These are phyloP conservation scores for Oasisia sp. DNA, from an alignment of 2,888 invertebrate genomes.

Conservation along the genomic window DNA sequence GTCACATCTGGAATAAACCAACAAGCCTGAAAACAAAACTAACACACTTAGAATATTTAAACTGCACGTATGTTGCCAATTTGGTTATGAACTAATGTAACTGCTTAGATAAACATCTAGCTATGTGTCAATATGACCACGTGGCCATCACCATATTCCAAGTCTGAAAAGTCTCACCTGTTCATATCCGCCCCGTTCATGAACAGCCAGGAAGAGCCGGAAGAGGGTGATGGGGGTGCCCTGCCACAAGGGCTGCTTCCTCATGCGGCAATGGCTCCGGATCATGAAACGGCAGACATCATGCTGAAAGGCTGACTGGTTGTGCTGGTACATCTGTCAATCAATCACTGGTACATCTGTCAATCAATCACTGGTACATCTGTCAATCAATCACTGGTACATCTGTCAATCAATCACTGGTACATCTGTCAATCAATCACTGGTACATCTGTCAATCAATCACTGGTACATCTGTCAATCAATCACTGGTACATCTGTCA, in stretches of 20 bases:
- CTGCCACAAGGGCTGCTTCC: conserved; percentile 44
- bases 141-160: too few species aligned
- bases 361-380: not conserved
- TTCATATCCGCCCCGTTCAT: conserved; percentile 33
- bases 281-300: conserved; percentile 52
- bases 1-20: too few species aligned
- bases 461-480: not conserved
- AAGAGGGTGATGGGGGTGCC: conserved; percentile 49
- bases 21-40: too few species aligned
- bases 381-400: not conserved
- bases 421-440: conserved; percentile 38
- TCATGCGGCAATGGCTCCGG: conserved; percentile 39
- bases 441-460: not conserved
- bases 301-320: conserved; percentile 56
- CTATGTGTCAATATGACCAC: too few species aligned
- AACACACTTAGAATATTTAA: too few species aligned
- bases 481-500: not conserved
- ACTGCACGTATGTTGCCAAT: too few species aligned
- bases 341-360: not conserved
- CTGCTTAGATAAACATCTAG: too few species aligned
- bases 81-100: too few species aligned
- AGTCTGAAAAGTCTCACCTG: not conserved
- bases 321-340: conserved; percentile 52
- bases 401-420: not conserved
- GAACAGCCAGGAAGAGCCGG: conserved; percentile 46